Evolutionary conservation across 2,113 vertebrate species (phyloP), one percentile per base, ranked within the genome.

Genomic region (Gopherus flavomarginatus): DNA sequence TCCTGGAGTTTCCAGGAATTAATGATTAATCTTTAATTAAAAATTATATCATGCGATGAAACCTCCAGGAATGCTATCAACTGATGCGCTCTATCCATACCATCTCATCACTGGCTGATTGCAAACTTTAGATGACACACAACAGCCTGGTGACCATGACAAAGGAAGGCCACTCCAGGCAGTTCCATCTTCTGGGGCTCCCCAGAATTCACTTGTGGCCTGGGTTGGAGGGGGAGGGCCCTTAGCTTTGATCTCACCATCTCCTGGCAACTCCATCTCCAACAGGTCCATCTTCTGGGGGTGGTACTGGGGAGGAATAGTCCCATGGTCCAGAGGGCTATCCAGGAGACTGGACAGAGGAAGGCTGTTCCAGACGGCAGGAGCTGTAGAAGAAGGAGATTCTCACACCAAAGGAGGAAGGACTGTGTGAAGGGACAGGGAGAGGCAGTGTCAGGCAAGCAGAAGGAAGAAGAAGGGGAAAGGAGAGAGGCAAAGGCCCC

Each of bases 361-460:
- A 65, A 35, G 56, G 56, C 56, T 57, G 56, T 57, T 57, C 22
- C 56, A 65, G 14, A 14, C 35, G 29, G 6, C 62, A 65, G 31
- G 31, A 35, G 29, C 62, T 35, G 62, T 14, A 65, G 31, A 65
- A 29, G 13, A 62, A 54, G 59, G 35, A 69, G 62, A 69, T 69
- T n/a, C 35, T 69, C 62, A 69, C 8, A 56, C 11, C 54, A 54
- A 52, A 47, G 3, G 9, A 5, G 21, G 44, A 83, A 57, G 4
- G 12, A 80, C 10, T 0, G 19, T 81, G 50, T 17, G 44, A 81
- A 27, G 17, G 5, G 2, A 44, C 2, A 29, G 4, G 16, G 13
- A 38, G 1, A 42, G 16, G n/a, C 2, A 31, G 3, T 2, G 38
- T 57, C 29, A 78, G 6, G 24, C 14, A 26, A 79, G 24, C 2